Evolutionary conservation across 2,113 vertebrate genomes (phyloP), one percentile per base, ranked within the genome.

Genomic region (Hippopotamus amphibius): DNA sequence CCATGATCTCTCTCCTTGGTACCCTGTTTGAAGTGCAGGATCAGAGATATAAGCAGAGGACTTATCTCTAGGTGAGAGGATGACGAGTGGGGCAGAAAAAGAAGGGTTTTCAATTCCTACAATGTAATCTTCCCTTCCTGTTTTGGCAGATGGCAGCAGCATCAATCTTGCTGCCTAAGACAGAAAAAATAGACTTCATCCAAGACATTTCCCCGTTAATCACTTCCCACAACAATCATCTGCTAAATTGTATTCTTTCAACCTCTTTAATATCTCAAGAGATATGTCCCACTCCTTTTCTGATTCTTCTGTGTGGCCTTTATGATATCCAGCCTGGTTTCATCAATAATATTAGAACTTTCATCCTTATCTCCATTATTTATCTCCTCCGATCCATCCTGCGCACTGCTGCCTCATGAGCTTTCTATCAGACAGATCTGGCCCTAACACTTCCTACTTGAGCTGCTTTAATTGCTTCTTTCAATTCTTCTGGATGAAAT

Each of bases 401-500:
- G 46, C 7, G 80, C 8, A 53, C 9, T n/a, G 24, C 46, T 87
- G 66, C 7, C 65, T 66, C 59, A 6, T 50, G 41, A 63, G 53
- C 79, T 95, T 95, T 69, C 43, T 87, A 15, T 11, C 91, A 79
- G 55, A 82, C 1, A 66, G 33, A 83, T 93, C 2, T 74, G 41
- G 61, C 24, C 3, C 57, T 88, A 17, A 41, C 50, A 55, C 19
- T 89, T 79, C 74, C 55, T 84, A n/a, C 19, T 55, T 65, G 16
- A 92, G 46, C 30, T 80, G 41, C 6, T 76, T 85, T 81, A 87
- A 63, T 63, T 55, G 16, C 14, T 85, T 85, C 11, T 17, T 79
- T 89, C 80, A 88, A 88, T 66, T 88, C 90, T 90, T 53, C 43
- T 71, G 17, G 37, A 76, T 96, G 53, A 93, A 94, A 57, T 80